Percentiles rank a stretch among this genome's conserved stretches.
Evolutionary conservation across 2,797 vertebrate species (phyloP).

Genomic region (Eurystomus glaucurus): DNA sequence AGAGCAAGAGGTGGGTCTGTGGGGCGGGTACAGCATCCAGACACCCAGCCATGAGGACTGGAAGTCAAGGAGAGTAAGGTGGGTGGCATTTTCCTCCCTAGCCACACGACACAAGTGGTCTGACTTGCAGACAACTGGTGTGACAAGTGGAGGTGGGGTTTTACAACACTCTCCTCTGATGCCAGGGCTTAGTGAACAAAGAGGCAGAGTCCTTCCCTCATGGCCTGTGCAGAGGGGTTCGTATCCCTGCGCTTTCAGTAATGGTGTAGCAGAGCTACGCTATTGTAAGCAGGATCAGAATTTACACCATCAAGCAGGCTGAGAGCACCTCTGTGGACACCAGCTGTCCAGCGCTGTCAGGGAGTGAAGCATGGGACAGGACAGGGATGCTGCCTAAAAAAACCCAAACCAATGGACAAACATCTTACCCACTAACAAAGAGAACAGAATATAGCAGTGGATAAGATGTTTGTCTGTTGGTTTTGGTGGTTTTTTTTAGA

Average conservation of each 20-base stretch:
- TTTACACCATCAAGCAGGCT: neutral
- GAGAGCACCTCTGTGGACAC: neutral
- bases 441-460: neutral
- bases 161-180: neutral
- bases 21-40: neutral
- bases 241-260: neutral
- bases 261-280: neutral
- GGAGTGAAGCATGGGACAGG: neutral
- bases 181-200: neutral
- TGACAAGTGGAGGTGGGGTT: fast-evolving
- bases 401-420: no score
- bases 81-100: neutral
- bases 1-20: neutral
- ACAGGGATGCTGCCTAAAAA: neutral
- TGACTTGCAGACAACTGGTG: neutral
- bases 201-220: neutral
- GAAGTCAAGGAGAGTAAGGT: neutral
- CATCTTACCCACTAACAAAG: neutral
- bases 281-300: neutral
- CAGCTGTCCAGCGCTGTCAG: neutral
- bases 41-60: neutral
- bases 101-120: neutral
- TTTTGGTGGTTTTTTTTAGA: neutral
- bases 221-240: neutral
- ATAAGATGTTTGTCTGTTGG: neutral